Percentiles rank a stretch among this genome's conserved stretches.
phyloP scores from a whole-genome alignment of 1,140 invertebrate genomes.

The Brachionus koreanus region DNA sequence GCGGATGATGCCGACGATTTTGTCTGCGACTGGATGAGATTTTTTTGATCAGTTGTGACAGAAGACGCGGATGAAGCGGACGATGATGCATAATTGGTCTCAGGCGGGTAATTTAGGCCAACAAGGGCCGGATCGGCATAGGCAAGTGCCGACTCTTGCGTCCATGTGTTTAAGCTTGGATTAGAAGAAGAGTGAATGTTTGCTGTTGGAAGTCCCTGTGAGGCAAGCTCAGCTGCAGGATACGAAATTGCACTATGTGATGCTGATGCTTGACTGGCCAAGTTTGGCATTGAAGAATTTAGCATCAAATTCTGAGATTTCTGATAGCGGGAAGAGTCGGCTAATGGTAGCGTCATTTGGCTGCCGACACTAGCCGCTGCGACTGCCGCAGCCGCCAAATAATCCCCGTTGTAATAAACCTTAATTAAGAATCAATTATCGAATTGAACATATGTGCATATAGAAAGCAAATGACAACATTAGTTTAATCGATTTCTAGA shows the following conservation, averaged over 20 bases:
- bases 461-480: neutral
- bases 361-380: neutral
- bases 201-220: neutral
- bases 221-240: neutral
- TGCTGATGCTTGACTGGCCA: neutral
- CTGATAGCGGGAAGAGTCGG: neutral
- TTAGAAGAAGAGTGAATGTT: neutral
- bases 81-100: constrained; percentile 6
- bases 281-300: constrained; percentile 20
- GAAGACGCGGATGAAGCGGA: neutral
- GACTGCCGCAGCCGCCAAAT: neutral
- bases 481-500: neutral
- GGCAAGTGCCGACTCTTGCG: neutral
- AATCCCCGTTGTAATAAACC: constrained; percentile 25
- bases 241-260: neutral
- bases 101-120: neutral
- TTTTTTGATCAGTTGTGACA: neutral
- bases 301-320: constrained; percentile 6
- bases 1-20: neutral
- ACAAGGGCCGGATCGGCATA: neutral
- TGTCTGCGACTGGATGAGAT: neutral
- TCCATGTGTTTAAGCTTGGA: constrained; percentile 13
- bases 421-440: neutral
- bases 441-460: too few species aligned
- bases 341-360: neutral